Conservation (phyloP, 2,113 vertebrate genomes). For the Lepus americanus region DNA sequence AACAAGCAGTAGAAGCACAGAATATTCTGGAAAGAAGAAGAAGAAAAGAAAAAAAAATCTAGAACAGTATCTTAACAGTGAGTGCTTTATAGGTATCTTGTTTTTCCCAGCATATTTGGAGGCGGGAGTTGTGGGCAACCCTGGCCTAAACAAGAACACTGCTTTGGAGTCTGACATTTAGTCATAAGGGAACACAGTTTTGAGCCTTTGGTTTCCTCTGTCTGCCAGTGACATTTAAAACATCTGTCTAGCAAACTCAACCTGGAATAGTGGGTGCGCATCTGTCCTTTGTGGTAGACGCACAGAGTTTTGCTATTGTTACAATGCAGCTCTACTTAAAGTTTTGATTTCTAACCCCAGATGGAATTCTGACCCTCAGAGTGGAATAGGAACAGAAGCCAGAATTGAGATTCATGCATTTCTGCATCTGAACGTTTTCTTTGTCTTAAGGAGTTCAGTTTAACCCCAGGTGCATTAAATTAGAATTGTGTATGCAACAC, state of each 20-base stretch:
- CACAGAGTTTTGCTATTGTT: slow-evolving; percentile 20
- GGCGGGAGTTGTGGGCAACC: not conserved
- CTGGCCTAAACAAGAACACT: not conserved
- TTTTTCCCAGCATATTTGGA: not conserved
- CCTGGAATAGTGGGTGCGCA: not conserved
- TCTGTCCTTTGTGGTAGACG: not conserved
- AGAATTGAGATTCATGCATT: not conserved
- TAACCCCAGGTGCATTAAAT: slow-evolving; percentile 30
- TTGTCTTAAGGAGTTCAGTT: slow-evolving; percentile 27
- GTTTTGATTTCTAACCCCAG: not conserved
- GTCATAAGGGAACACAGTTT: slow-evolving; percentile 31
- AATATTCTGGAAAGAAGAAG: not conserved
- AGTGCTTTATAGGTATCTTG: not conserved
- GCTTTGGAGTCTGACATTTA: slow-evolving; percentile 31
- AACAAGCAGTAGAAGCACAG: not conserved
- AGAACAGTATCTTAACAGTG: not conserved
- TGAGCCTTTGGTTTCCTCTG: slow-evolving; percentile 46
- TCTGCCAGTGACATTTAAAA: slow-evolving; percentile 64
- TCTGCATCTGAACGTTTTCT: not conserved
- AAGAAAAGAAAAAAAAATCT: not conserved
- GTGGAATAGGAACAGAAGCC: slow-evolving; percentile 54
- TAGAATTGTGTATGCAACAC: slow-evolving; percentile 69
- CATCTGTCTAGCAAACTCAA: slow-evolving; percentile 44
- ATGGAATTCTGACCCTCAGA: slow-evolving; percentile 35
- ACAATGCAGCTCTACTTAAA: not conserved